phyloP scores from a whole-genome alignment of 2,797 vertebrate species.

The Naso thynnoides region DNA sequence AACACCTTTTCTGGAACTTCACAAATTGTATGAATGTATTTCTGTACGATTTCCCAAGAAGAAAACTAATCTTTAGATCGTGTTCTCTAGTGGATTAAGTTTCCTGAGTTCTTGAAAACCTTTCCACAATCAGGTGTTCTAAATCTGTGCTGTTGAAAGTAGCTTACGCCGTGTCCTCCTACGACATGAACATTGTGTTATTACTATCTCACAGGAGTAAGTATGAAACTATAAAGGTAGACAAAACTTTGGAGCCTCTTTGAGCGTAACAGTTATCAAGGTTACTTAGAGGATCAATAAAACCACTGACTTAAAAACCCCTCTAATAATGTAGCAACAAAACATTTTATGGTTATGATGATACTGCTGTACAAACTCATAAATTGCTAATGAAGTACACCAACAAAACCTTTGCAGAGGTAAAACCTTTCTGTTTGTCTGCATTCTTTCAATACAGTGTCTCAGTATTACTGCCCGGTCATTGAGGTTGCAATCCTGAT shows the following conservation, averaged over 20 bases:
- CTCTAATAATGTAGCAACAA: background rate
- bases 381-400: background rate
- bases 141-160: background rate
- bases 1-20: background rate
- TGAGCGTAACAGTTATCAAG: conserved; percentile 3
- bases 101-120: conserved; percentile 1
- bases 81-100: background rate
- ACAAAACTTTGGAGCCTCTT: background rate
- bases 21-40: background rate
- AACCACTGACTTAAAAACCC: background rate
- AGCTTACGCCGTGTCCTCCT: background rate
- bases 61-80: conserved; percentile 3
- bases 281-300: background rate
- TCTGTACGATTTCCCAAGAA: conserved; percentile 8
- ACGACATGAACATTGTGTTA: background rate
- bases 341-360: background rate
- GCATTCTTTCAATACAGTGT: conserved; percentile 16
- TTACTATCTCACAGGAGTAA: background rate
- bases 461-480: conserved; percentile 26
- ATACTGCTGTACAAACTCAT: background rate
- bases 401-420: conserved; percentile 2
- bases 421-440: conserved; percentile 3
- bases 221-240: background rate
- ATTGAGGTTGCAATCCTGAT: conserved; percentile 39
- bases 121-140: conserved; percentile 1